phyloP scores from a whole-genome alignment of 2,113 vertebrate genomes.

The Aptenodytes forsteri region DNA sequence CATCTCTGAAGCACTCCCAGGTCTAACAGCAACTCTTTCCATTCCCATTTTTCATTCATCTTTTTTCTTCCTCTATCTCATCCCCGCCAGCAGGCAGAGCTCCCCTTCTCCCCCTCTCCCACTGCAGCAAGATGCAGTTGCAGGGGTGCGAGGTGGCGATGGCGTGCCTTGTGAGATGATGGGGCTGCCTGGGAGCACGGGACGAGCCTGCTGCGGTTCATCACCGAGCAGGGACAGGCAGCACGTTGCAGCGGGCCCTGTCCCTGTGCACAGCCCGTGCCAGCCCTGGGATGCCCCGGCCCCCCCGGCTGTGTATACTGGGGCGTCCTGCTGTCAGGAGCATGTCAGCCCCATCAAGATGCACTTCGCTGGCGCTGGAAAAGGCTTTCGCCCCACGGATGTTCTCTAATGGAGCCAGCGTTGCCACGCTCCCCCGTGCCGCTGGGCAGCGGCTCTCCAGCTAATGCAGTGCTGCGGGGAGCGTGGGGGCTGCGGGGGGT shows the following conservation, averaged over 20 bases:
- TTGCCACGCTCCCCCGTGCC: accelerated
- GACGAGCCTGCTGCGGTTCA: accelerated
- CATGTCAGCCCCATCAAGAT: not conserved
- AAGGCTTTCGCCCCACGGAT: not conserved
- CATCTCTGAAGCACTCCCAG: not conserved
- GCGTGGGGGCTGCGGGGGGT: not conserved
- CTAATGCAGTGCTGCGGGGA: not conserved
- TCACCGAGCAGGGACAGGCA: not conserved
- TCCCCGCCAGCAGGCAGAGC: too few species aligned
- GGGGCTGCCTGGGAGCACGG: not conserved
- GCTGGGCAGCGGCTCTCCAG: not conserved
- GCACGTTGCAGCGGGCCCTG: accelerated
- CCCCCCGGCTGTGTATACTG: accelerated
- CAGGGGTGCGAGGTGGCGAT: not conserved
- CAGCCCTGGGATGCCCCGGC: not conserved
- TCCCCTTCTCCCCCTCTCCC: not conserved
- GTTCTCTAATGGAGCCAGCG: not conserved
- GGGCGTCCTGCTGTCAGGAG: not conserved
- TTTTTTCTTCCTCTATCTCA: not conserved
- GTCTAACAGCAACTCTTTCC: not conserved
- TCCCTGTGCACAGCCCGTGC: not conserved
- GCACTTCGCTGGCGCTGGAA: not conserved
- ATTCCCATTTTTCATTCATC: not conserved
- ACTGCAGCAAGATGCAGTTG: accelerated
- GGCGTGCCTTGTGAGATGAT: accelerated